phyloP scores from a whole-genome alignment of 2,113 vertebrate species.

The Bufo gargarizans region DNA sequence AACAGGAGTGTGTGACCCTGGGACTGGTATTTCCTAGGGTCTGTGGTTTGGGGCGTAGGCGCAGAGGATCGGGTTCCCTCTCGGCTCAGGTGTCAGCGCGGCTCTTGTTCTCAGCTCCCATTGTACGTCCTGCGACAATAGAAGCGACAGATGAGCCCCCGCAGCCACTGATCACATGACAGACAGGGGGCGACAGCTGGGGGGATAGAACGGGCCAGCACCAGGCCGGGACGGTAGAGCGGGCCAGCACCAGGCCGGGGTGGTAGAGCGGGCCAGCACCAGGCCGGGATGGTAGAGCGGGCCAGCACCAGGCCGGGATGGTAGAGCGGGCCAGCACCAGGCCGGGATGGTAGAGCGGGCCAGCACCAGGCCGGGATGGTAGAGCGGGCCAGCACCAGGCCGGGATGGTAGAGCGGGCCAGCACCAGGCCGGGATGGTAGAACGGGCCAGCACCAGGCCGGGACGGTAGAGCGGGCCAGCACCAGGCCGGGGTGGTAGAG shows the following conservation, averaged over 20 bases:
- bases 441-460: neutral
- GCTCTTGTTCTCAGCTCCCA: neutral
- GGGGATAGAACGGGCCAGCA: neutral
- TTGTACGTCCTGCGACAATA: neutral
- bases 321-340: neutral
- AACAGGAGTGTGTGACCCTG: neutral
- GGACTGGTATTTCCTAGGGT: too few species aligned
- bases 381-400: too few species aligned
- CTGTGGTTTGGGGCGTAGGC: too few species aligned
- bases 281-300: neutral
- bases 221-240: neutral
- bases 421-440: too few species aligned
- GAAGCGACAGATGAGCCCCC: neutral
- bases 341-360: too few species aligned
- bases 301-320: neutral
- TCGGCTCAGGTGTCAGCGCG: neutral
- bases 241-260: neutral
- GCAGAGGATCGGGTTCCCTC: neutral
- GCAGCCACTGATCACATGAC: neutral
- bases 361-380: too few species aligned
- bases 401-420: neutral
- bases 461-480: too few species aligned
- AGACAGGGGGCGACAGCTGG: neutral
- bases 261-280: neutral
- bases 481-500: neutral